Percentiles rank a stretch among this genome's conserved stretches.
phyloP scores from a whole-genome alignment of 2,797 vertebrate species.

The Anabas testudineus region DNA sequence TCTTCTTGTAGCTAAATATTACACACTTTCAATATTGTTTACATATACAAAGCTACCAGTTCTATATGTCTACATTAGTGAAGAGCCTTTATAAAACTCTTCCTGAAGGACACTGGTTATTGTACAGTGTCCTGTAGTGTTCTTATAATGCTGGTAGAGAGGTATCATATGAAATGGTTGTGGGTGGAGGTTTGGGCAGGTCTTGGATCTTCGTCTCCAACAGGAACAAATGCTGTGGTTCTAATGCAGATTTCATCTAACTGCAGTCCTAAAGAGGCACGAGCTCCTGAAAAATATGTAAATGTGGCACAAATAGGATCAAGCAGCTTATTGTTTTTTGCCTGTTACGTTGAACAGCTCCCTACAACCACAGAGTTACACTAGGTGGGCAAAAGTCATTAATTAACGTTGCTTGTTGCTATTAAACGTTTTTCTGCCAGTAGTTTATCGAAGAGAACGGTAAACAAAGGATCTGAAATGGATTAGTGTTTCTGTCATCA shows the following conservation, averaged over 20 bases:
- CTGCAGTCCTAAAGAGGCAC: not conserved
- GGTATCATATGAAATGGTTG: constrained; percentile 4
- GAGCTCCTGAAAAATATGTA: constrained; percentile 10
- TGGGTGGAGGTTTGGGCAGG: not conserved
- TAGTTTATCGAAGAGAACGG: constrained; percentile 9
- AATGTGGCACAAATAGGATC: not conserved
- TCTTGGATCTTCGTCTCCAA: not conserved
- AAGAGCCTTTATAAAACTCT: not conserved
- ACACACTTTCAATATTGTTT: too few relatives aligned
- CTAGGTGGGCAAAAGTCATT: not conserved
- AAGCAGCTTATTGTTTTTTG: not conserved
- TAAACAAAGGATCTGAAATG: too few relatives aligned
- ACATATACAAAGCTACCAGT: too few relatives aligned
- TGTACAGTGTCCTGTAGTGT: not conserved
- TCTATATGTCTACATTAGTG: not conserved
- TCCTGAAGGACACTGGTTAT: not conserved
- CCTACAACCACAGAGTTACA: not conserved
- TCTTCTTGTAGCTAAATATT: not conserved
- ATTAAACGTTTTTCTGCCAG: constrained; percentile 3
- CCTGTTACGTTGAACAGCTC: not conserved
- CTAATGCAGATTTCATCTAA: not conserved
- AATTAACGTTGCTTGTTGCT: not conserved
- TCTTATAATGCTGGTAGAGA: not conserved
- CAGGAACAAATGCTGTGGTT: constrained; percentile 8
- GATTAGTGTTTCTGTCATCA: constrained; percentile 8